A percentile compares a stretch with the other conserved stretches of the same genome.
Conservation (phyloP, 2,888 invertebrate genomes). For the Drosophila kambysellisi region DNA sequence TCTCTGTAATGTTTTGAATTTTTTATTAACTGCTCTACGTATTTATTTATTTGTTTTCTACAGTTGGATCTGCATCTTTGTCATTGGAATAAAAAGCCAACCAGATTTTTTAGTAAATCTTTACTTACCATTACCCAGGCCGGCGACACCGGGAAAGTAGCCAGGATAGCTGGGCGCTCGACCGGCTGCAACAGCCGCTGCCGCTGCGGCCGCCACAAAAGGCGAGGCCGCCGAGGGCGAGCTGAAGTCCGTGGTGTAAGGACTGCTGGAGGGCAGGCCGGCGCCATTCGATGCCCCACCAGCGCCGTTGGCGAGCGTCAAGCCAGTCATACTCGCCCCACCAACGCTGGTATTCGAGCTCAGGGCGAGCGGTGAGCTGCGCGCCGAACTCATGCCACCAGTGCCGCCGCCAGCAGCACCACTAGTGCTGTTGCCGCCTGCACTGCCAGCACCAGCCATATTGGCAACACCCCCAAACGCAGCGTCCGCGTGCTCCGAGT, state of each 20-base stretch:
- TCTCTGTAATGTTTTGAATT: neutral
- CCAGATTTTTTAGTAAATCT: neutral
- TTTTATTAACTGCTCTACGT: neutral
- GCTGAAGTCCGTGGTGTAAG: slow-evolving; percentile 84
- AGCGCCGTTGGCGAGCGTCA: slow-evolving; percentile 79
- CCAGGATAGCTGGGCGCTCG: slow-evolving; percentile 82
- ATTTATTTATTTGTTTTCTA: neutral
- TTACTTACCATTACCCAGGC: slow-evolving; percentile 81
- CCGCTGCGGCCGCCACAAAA: slow-evolving; percentile 82
- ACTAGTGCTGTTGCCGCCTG: slow-evolving; percentile 57
- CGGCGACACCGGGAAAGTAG: slow-evolving; percentile 83
- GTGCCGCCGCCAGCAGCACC: slow-evolving; percentile 63
- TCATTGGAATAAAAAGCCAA: neutral
- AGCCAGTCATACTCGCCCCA: slow-evolving; percentile 76
- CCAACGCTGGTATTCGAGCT: slow-evolving; percentile 82
- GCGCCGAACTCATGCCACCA: slow-evolving; percentile 83
- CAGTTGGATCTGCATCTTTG: neutral
- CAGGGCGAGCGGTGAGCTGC: slow-evolving; percentile 84
- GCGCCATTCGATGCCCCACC: slow-evolving; percentile 78
- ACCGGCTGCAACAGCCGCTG: slow-evolving; percentile 77
- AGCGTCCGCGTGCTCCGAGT: slow-evolving; percentile 81
- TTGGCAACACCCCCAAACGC: slow-evolving; percentile 77
- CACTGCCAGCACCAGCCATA: slow-evolving; percentile 62
- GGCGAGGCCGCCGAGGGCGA: slow-evolving; percentile 84
- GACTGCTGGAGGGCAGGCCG: slow-evolving; percentile 83